These are phyloP conservation scores for Penaeus vannamei DNA, from an alignment of 1,140 invertebrate species.

Conservation along the genomic window DNA sequence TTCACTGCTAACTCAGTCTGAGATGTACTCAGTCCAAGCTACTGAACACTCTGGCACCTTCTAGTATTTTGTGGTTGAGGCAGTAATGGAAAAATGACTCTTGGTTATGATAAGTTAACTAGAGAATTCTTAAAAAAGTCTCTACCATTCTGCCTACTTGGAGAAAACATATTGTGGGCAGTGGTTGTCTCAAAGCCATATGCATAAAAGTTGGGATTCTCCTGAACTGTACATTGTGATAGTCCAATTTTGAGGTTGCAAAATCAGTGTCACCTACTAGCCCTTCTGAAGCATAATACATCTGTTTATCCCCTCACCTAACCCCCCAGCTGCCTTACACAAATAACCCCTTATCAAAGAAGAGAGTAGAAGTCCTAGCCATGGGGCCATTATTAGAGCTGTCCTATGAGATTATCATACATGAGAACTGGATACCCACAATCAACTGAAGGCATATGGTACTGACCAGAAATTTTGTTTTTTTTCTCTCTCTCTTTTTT, in stretches of 20 bases:
- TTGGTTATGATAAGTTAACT: too few species aligned
- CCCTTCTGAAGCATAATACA: conserved; percentile 61
- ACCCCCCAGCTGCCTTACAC: conserved; percentile 61
- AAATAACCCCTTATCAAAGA: conserved; percentile 50
- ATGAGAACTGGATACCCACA: conserved; percentile 36
- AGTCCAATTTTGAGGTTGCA: conserved; percentile 59
- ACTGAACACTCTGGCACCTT: conserved; percentile 54
- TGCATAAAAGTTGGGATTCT: conserved; percentile 57
- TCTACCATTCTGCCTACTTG: too few species aligned
- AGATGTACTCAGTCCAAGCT: conserved; percentile 59
- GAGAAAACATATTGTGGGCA: too few species aligned
- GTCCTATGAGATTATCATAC: conserved; percentile 37
- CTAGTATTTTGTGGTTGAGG: background rate
- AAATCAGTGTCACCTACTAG: conserved; percentile 60
- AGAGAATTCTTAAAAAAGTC: too few species aligned
- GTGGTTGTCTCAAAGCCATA: background rate
- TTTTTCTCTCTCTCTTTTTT: too few species aligned
- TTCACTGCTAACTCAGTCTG: conserved; percentile 53
- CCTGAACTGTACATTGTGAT: conserved; percentile 61
- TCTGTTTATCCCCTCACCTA: conserved; percentile 45
- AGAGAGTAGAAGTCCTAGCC: conserved; percentile 33
- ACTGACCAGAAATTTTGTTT: background rate
- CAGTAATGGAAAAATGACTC: too few species aligned
- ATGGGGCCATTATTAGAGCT: conserved; percentile 49
- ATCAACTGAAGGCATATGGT: conserved; percentile 30